Base-by-base conservation (phyloP, 2,113 vertebrate genomes). In the Centropus unirufus region DNA sequence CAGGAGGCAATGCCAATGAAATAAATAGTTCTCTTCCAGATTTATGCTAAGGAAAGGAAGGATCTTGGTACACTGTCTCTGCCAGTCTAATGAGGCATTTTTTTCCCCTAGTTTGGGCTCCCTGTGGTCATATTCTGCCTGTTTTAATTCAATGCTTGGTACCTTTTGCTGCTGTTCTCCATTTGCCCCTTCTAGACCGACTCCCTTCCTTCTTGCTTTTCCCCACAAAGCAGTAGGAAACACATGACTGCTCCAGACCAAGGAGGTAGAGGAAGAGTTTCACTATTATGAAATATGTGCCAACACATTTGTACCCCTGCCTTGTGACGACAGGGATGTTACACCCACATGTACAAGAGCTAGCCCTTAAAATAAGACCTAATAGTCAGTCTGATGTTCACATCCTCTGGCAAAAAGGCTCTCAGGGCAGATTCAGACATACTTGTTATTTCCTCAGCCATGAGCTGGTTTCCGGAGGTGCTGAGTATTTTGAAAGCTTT, bases 291-390 rank as follows among this genome's bases (percentile, higher is more conserved):
- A 77, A 44, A 40, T 13, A 30, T 1, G 2, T 79, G 26, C 12
- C n/a, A 57, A 46, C 27, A 40, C 24, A 7, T 66, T 74, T 62
- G 11, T 47, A 80, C 24, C 19, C 47, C 9, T 26, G 11, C 20
- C 40, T 64, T 17, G 1, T 27, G 44, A 68, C 42, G 26, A 74
- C 0, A 1, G 69, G n/a, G 12, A 20, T 3, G 1, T 73, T 30
- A 34, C 4, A 1, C 8, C 55, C 61, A 16, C 20, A 7, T 6
- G 40, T 49, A 11, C 46, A 86, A 79, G 26, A 55, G 14, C 13
- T 22, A 87, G 55, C 26, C 49, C 36, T 84, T 75, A 52, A 75
- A 74, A 51, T 8, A 30, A 63, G 14, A 47, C 66, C 57, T n/a
- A 44, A 40, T 30, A 91, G 11, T 62, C 82, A 42, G 26, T 40